Percentiles rank a stretch among this genome's conserved stretches.
Evolutionary conservation across 1,140 invertebrate genomes (phyloP).

Genomic region (Sycobia sp.): DNA sequence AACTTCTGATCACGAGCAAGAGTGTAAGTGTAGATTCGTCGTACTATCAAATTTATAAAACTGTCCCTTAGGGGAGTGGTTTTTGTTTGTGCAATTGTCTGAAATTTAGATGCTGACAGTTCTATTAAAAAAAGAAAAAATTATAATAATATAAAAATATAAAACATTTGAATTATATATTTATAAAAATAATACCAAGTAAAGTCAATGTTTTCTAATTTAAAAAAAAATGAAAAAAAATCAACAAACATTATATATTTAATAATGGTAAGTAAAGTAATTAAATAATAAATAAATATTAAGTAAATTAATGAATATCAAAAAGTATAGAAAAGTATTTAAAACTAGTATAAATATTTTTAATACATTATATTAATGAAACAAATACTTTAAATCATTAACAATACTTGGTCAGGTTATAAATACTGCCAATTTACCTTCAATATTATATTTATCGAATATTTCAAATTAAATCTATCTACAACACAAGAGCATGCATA

Average conservation of each 20-base stretch:
- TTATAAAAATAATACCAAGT: slow-evolving; percentile 25
- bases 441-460: slow-evolving; percentile 22
- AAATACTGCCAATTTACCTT: slow-evolving; percentile 20
- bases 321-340: no score
- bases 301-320: no score
- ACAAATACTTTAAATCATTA: slow-evolving; percentile 13
- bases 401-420: slow-evolving; percentile 26
- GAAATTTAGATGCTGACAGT: slow-evolving; percentile 56
- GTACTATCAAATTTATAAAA: slow-evolving; percentile 53
- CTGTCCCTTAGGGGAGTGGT: slow-evolving; percentile 57
- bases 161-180: slow-evolving; percentile 29
- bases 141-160: slow-evolving; percentile 19
- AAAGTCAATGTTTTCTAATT: slow-evolving; percentile 21
- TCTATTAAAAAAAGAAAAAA: slow-evolving; percentile 45
- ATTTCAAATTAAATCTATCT: slow-evolving; percentile 34
- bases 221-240: slow-evolving; percentile 6
- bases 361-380: neutral
- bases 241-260: no score
- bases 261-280: no score
- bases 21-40: slow-evolving; percentile 32
- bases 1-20: slow-evolving; percentile 27
- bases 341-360: no score
- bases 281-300: no score
- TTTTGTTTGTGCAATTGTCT: slow-evolving; percentile 50
- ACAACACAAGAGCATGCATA: slow-evolving; percentile 37